Evolutionary conservation across 2,113 vertebrate species (phyloP).

Genomic region (Cephalopholis sonnerati): DNA sequence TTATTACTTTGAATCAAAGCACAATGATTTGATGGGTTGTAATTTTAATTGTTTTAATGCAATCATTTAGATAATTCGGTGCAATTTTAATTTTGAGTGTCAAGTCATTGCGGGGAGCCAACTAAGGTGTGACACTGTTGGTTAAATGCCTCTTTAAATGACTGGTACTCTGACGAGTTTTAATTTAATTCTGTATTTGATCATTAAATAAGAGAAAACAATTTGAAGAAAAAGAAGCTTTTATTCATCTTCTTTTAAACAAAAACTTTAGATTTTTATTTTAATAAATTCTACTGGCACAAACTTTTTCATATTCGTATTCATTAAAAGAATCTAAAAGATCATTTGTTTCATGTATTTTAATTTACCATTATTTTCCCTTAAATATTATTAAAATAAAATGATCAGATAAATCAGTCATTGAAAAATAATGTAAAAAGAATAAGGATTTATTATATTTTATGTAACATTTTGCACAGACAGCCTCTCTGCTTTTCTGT

Average conservation of each 20-base stretch:
- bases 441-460: background rate
- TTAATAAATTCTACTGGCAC: background rate
- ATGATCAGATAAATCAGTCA: background rate
- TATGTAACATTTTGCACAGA: background rate
- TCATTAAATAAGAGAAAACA: background rate
- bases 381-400: background rate
- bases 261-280: background rate
- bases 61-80: background rate
- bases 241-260: background rate
- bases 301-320: background rate
- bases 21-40: background rate
- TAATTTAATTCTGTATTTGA: background rate
- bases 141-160: constrained; percentile 6
- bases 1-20: background rate
- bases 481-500: background rate
- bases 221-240: background rate
- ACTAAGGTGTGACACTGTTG: background rate
- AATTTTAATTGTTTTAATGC: background rate
- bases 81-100: background rate
- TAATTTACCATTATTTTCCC: background rate
- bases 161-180: background rate
- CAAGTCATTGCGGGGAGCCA: background rate
- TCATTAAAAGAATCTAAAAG: background rate
- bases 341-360: background rate
- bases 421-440: background rate